Base-by-base conservation (phyloP, 2,113 vertebrate species). In the Cinclus cinclus region DNA sequence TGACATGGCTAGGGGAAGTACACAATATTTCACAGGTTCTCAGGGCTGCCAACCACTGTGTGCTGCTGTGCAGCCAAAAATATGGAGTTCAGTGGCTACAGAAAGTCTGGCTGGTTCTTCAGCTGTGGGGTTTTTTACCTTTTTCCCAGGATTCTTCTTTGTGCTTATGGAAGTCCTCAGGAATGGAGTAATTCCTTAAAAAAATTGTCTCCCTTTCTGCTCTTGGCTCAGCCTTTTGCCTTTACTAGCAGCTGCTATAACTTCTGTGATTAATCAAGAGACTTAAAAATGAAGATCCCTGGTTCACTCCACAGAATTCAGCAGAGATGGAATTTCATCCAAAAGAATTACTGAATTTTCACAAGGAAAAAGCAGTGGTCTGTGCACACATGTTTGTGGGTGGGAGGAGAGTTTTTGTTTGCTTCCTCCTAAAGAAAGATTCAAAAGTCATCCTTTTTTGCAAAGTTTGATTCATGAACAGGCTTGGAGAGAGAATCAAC, bases 111-210 rank as follows among this genome's bases (percentile, higher is more conserved):
- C 73, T 68, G 68, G 49, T 42, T 79, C 42, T 50, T 42, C 12
- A 49, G 41, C 33, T 60, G 20, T 5, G 24, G 1, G 35, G 35
- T 37, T 37, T 30, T 23, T 10, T 35, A 1, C 2, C 5, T 22
- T 23, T 16, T 13, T 3, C 24, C 49, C 17, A 3, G 56, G 41
- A 24, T 15, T 44, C 49, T 79, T 82, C 65, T 87, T 96, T 97
- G 95, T 97, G 96, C 96, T 96, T 96, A 30, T 84, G 79, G 50
- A 94, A 68, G 68, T 83, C 88, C 52, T 60, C 64, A 52, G 76
- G 59, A 56, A 56, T 10, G 60, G 69, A 68, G 25, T 8, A 46
- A 55, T 47, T 83, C 63, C 44, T 65, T 30, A 84, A 47, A 55
- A 47, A 87, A 24, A 13, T 20, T 4, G 12, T 49, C 47, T 81